A percentile compares a stretch with the other conserved stretches of the same genome.
Conservation (phyloP, 2,888 invertebrate genomes). For the Erebia aethiops region DNA sequence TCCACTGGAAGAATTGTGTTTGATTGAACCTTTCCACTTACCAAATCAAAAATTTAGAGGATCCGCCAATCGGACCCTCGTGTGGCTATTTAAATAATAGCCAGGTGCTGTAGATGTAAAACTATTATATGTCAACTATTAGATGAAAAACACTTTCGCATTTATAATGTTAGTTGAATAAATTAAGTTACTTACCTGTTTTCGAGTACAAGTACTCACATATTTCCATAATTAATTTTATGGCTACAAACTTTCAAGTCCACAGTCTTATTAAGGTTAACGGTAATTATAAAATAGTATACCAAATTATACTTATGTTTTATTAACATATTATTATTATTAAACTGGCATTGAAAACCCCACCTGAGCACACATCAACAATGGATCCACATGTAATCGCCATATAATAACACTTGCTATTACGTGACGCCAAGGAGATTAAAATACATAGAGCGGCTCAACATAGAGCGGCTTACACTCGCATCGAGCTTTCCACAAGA, state of each 20-base stretch:
- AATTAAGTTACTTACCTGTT: too few relatives aligned
- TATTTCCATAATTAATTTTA: too few relatives aligned
- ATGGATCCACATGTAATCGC: slow-evolving; percentile 25
- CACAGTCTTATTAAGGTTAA: background rate
- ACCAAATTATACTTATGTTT: background rate
- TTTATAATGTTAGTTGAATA: background rate
- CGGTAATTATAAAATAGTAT: background rate
- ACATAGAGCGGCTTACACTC: background rate
- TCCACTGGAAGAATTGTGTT: too few relatives aligned
- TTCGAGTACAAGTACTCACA: too few relatives aligned
- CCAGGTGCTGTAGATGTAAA: too few relatives aligned
- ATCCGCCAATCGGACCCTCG: too few relatives aligned
- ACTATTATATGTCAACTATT: background rate
- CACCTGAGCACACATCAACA: slow-evolving; percentile 36
- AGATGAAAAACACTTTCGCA: background rate
- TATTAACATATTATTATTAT: background rate
- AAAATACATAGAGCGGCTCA: background rate
- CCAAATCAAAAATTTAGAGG: too few relatives aligned
- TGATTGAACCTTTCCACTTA: too few relatives aligned
- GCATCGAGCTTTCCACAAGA: too few relatives aligned
- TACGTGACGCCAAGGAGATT: slow-evolving; percentile 8
- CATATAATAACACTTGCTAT: slow-evolving; percentile 30
- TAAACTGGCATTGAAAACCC: slow-evolving; percentile 28
- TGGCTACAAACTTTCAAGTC: background rate
- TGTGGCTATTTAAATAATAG: too few relatives aligned